phyloP scores from a whole-genome alignment of 2,113 vertebrate species.

The Rhea pennata region DNA sequence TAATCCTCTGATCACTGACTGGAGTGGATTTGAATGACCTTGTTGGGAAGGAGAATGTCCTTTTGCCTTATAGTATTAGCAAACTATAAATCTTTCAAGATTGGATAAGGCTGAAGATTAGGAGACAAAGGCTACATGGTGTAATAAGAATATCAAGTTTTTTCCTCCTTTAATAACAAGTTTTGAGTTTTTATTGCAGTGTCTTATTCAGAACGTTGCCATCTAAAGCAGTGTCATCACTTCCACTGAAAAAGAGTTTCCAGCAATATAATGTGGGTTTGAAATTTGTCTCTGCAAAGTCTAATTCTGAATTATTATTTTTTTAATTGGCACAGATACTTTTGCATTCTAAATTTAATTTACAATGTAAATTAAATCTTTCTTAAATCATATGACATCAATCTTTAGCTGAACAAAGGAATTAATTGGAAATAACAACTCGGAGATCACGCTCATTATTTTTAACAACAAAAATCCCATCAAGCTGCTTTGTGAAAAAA shows the following conservation, averaged over 20 bases:
- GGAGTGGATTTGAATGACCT: slow-evolving; percentile 34
- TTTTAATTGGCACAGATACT: slow-evolving; percentile 19
- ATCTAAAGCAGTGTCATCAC: slow-evolving; percentile 40
- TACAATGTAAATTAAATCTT: no score
- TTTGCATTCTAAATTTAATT: slow-evolving; percentile 61
- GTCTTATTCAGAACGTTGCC: slow-evolving; percentile 40
- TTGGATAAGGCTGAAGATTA: slow-evolving; percentile 28
- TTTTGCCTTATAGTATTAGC: slow-evolving; percentile 37
- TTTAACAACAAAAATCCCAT: no score
- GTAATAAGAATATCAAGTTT: background rate
- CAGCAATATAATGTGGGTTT: slow-evolving; percentile 2
- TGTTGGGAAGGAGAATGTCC: background rate
- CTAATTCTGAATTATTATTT: slow-evolving; percentile 21
- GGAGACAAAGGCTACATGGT: background rate
- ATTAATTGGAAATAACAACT: no score
- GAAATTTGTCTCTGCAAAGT: background rate
- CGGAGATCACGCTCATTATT: no score
- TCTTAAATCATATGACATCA: no score
- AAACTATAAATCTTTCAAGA: slow-evolving; percentile 62
- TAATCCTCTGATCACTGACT: slow-evolving; percentile 24
- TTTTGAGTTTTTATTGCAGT: slow-evolving; percentile 15
- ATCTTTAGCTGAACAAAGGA: no score
- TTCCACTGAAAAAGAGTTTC: background rate
- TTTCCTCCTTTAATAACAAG: background rate
- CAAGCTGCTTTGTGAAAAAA: no score